A percentile compares a stretch with the other conserved stretches of the same genome.
phyloP scores from a whole-genome alignment of 1,140 invertebrate genomes.

The Vanessa atalanta region DNA sequence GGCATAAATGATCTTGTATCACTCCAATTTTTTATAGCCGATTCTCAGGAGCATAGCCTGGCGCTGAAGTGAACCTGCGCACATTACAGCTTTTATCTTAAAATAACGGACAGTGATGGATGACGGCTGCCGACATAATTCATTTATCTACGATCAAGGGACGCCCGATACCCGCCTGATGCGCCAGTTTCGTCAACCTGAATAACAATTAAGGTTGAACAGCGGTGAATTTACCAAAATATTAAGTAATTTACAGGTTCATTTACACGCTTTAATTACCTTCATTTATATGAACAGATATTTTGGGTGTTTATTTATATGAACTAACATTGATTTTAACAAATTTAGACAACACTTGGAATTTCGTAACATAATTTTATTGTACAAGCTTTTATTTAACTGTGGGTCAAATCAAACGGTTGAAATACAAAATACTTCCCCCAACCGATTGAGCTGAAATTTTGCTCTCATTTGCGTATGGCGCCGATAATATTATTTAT shows the following conservation, averaged over 20 bases:
- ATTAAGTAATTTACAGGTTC: constrained; percentile 7
- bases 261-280: neutral
- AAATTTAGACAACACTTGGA: neutral
- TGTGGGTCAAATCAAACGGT: too few species aligned
- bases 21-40: constrained; percentile 2
- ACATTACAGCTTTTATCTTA: constrained; percentile 70
- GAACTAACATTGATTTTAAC: too few species aligned
- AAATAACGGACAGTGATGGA: constrained; percentile 70
- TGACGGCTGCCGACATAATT: constrained; percentile 61
- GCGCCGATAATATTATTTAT: too few species aligned
- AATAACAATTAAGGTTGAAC: constrained; percentile 53
- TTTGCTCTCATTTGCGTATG: too few species aligned
- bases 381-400: too few species aligned
- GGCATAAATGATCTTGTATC: too few species aligned
- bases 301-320: neutral
- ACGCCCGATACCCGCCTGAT: constrained; percentile 39
- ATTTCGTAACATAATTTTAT: too few species aligned
- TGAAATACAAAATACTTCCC: too few species aligned
- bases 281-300: neutral
- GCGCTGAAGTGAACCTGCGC: constrained; percentile 41
- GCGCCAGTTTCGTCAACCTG: constrained; percentile 47
- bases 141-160: constrained; percentile 70
- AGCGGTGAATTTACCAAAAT: constrained; percentile 9
- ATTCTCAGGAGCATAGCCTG: constrained; percentile 11
- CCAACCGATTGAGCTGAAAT: too few species aligned